phyloP scores from a whole-genome alignment of 2,888 invertebrate genomes.

The Lucinisca nassula region DNA sequence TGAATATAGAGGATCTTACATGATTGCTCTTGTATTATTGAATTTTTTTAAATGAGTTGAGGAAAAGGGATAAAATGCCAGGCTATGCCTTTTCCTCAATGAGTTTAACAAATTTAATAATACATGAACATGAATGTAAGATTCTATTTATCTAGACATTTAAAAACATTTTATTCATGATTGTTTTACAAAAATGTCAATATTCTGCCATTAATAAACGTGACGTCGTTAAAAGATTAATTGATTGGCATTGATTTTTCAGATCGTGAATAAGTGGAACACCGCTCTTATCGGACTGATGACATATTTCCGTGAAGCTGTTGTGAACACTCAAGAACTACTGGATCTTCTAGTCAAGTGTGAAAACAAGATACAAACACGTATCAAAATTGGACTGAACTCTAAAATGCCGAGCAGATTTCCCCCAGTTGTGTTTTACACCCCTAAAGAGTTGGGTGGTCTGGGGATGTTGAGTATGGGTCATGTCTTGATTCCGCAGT shows the following conservation, averaged over 20 bases:
- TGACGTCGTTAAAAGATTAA: too few species aligned
- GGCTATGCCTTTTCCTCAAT: too few species aligned
- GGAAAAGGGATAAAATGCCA: too few species aligned
- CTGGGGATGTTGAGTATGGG: slow-evolving; percentile 99
- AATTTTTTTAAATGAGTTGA: too few species aligned
- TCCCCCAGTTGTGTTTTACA: slow-evolving; percentile 99
- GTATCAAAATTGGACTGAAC: slow-evolving; percentile 99
- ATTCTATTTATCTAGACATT: too few species aligned
- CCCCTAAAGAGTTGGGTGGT: slow-evolving; percentile 99
- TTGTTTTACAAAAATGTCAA: too few species aligned
- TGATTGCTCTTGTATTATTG: too few species aligned
- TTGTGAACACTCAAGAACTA: slow-evolving; percentile 99
- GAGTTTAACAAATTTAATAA: too few species aligned
- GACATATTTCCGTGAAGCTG: slow-evolving; percentile 99
- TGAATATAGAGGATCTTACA: too few species aligned
- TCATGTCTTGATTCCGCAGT: slow-evolving; percentile 98
- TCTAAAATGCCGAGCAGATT: slow-evolving; percentile 99
- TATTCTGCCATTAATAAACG: too few species aligned
- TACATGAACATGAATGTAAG: too few species aligned
- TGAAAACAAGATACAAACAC: slow-evolving; percentile 99
- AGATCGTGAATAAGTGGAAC: slow-evolving; percentile 99
- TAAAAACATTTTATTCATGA: too few species aligned
- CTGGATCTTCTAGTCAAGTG: slow-evolving; percentile 99
- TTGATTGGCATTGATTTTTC: slow-evolving; percentile 68
- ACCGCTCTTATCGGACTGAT: slow-evolving; percentile 99